Percentiles rank a stretch among this genome's conserved stretches.
Conservation (phyloP, 2,113 vertebrate genomes). For the Tenrec ecaudatus region DNA sequence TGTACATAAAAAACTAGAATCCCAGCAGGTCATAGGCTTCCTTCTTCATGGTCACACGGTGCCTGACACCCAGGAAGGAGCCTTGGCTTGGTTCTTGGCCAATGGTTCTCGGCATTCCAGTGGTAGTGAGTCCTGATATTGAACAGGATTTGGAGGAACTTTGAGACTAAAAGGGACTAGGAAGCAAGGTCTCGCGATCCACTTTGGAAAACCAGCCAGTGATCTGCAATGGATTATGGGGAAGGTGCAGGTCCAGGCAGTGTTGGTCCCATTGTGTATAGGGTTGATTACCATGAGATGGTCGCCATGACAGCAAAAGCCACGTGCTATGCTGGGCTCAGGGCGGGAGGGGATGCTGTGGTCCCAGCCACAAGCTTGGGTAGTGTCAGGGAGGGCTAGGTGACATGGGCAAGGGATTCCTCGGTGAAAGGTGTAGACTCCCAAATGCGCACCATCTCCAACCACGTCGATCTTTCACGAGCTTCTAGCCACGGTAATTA, state of each 20-base stretch:
- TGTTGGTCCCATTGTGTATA: background rate
- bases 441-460: background rate
- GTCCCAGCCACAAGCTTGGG: background rate
- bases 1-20: background rate
- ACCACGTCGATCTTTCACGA: background rate
- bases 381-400: background rate
- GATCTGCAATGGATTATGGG: background rate
- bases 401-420: background rate
- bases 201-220: background rate
- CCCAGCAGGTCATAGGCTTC: background rate
- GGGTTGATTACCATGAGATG: background rate
- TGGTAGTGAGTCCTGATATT: too few species aligned
- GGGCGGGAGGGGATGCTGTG: too few species aligned
- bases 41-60: fast-evolving
- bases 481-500: background rate
- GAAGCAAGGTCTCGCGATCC: background rate
- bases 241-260: background rate
- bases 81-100: too few species aligned
- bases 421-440: background rate
- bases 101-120: background rate
- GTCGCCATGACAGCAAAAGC: too few species aligned
- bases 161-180: background rate
- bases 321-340: too few species aligned
- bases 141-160: background rate
- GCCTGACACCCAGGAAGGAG: background rate